Evolutionary conservation across 2,888 invertebrate genomes (phyloP).

Genomic region (Spodoptera littoralis): DNA sequence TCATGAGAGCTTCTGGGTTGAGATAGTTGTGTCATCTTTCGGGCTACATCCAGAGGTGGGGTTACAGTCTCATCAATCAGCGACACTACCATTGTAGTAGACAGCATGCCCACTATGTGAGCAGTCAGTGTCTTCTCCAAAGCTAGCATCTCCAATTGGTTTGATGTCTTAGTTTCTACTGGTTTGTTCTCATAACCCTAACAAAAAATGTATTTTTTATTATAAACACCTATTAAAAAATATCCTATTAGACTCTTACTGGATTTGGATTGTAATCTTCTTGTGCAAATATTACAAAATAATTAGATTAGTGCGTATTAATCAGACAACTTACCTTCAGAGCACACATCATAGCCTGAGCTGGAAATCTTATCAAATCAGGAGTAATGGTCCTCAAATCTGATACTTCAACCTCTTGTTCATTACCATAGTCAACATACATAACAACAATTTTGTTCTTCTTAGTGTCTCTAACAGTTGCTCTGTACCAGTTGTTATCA

Average conservation of each 20-base stretch:
- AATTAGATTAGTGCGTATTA: neutral
- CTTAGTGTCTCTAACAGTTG: slow-evolving; percentile 91
- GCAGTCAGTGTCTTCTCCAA: slow-evolving; percentile 90
- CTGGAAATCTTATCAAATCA: slow-evolving; percentile 90
- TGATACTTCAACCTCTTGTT: slow-evolving; percentile 91
- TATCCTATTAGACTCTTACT: too few species aligned
- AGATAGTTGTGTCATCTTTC: slow-evolving; percentile 83
- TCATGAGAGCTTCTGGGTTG: slow-evolving; percentile 80
- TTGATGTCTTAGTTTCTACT: slow-evolving; percentile 87
- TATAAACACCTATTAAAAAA: too few species aligned
- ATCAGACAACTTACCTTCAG: slow-evolving; percentile 84
- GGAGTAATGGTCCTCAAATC: slow-evolving; percentile 90
- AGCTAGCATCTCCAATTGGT: slow-evolving; percentile 91
- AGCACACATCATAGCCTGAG: slow-evolving; percentile 94
- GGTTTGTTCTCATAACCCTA: slow-evolving; percentile 88
- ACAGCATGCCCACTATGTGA: slow-evolving; percentile 86
- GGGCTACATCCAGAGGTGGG: slow-evolving; percentile 89
- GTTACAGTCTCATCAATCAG: slow-evolving; percentile 87
- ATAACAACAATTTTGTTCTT: slow-evolving; percentile 91
- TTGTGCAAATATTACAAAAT: neutral
- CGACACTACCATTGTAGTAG: slow-evolving; percentile 89
- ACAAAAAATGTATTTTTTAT: too few species aligned
- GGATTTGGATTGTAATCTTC: neutral
- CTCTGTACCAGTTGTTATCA: slow-evolving; percentile 97
- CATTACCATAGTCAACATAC: slow-evolving; percentile 98